Conservation (phyloP, 2,888 invertebrate genomes). For the Reticulitermes lucifugus region DNA sequence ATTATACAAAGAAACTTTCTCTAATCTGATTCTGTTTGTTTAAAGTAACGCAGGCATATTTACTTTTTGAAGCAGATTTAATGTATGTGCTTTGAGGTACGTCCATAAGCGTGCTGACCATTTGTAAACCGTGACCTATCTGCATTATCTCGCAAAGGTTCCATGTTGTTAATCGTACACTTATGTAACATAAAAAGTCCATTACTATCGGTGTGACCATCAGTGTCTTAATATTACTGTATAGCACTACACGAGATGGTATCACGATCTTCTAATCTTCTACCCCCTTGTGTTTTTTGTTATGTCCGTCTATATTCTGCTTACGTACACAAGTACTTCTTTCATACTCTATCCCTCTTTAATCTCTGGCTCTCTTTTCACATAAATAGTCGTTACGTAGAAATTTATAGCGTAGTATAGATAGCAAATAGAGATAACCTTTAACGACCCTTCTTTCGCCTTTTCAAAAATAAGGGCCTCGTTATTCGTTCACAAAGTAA, state of each 20-base stretch:
- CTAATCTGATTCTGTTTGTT: too few species aligned
- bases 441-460: not conserved
- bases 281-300: not conserved
- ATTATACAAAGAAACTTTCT: too few species aligned
- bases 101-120: not conserved
- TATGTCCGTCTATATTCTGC: not conserved
- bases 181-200: not conserved
- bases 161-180: not conserved
- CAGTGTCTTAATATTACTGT: not conserved
- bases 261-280: not conserved
- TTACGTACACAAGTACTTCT: not conserved
- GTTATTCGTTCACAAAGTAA: not conserved
- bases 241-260: not conserved
- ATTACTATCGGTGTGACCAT: not conserved
- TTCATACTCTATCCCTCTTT: not conserved
- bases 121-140: not conserved
- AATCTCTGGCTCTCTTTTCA: not conserved
- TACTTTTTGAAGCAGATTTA: too few species aligned
- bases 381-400: not conserved
- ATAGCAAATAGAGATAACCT: slow-evolving; percentile 20
- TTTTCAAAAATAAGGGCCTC: slow-evolving; percentile 10
- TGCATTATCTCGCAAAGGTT: not conserved
- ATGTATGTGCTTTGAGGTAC: too few species aligned
- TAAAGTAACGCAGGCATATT: too few species aligned
- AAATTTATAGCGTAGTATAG: slow-evolving; percentile 25